These are phyloP conservation scores for Meriones psammophilus DNA, from an alignment of 2,797 vertebrate genomes.

Conservation along the genomic window DNA sequence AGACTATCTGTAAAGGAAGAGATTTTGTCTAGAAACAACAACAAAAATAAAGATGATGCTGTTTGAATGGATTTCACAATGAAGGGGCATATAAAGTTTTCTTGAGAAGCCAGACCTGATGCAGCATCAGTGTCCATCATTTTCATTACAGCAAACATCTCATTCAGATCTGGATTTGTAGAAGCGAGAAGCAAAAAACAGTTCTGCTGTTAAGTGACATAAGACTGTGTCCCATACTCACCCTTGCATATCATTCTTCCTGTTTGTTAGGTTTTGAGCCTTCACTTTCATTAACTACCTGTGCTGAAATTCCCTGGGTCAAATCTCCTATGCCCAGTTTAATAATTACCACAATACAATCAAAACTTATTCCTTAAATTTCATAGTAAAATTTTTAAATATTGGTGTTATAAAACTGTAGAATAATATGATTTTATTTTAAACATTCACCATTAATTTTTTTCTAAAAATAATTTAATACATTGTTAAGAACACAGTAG, in stretches of 20 bases:
- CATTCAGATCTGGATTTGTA: background rate
- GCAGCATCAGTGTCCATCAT: too few relatives aligned
- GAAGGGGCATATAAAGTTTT: background rate
- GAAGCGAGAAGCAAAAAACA: background rate
- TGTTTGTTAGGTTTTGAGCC: background rate
- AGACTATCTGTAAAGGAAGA: background rate
- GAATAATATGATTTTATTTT: background rate
- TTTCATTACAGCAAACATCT: background rate
- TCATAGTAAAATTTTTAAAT: background rate
- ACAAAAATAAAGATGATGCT: background rate
- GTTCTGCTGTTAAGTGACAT: background rate
- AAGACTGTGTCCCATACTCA: background rate
- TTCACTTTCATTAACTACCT: background rate
- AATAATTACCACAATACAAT: background rate
- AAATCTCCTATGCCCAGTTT: background rate
- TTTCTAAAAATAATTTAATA: background rate
- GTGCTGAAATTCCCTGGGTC: background rate
- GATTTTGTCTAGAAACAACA: background rate
- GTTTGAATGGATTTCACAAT: background rate
- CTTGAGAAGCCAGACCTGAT: background rate
- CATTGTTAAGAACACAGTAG: background rate
- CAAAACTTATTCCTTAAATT: background rate
- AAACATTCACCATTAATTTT: background rate
- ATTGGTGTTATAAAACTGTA: background rate
- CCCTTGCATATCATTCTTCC: background rate